Conservation (phyloP, 2,113 vertebrate genomes). For the Australoheros scitulus region DNA sequence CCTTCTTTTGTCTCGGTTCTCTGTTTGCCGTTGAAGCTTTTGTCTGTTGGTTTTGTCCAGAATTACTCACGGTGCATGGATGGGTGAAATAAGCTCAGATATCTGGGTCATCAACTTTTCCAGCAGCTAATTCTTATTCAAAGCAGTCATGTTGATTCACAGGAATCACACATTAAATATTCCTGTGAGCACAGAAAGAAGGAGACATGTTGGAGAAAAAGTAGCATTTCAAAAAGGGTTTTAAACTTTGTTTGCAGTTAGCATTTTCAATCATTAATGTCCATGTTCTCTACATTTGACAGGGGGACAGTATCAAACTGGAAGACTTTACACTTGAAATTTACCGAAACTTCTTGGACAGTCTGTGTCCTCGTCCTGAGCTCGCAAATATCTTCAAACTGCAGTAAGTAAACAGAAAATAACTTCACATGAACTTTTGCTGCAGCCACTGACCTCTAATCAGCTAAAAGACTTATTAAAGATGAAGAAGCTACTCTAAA, state of each 20-base stretch:
- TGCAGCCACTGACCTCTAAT: background rate
- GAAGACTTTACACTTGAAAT: constrained; percentile 92
- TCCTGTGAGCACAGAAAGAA: background rate
- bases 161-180: constrained; percentile 7
- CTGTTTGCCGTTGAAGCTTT: background rate
- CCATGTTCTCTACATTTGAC: background rate
- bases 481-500: background rate
- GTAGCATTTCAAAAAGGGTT: background rate
- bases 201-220: background rate
- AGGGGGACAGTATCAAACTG: constrained; percentile 95
- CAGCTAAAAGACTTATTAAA: background rate
- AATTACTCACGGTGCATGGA: constrained; percentile 17
- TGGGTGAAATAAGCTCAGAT: constrained; percentile 31
- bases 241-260: background rate
- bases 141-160: background rate
- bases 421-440: background rate
- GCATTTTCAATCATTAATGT: background rate
- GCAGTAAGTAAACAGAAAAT: constrained; percentile 82
- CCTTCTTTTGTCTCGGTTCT: background rate
- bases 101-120: constrained; percentile 41
- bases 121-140: constrained; percentile 15
- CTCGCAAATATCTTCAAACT: constrained; percentile 91
- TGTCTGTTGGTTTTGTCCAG: constrained; percentile 6
- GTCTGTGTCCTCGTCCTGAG: constrained; percentile 93
- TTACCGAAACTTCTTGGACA: constrained; percentile 91